phyloP scores from a whole-genome alignment of 2,797 vertebrate species.

The Enoplosus armatus region DNA sequence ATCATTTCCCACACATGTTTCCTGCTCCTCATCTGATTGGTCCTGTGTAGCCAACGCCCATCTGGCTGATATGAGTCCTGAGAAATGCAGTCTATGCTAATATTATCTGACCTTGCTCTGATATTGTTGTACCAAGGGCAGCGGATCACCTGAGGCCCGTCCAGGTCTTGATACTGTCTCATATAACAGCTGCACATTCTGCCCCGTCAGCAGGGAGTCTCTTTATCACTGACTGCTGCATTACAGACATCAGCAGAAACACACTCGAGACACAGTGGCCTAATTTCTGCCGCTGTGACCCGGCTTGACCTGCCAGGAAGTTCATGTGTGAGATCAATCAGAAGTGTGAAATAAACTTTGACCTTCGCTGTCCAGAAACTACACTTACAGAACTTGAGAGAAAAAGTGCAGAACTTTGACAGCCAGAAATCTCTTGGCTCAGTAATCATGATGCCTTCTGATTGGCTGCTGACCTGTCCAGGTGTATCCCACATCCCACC shows the following conservation, averaged over 20 bases:
- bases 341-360: not conserved
- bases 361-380: not conserved
- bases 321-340: not conserved
- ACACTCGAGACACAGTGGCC: conserved; percentile 39
- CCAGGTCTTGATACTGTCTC: conserved; percentile 26
- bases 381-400: not conserved
- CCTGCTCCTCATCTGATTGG: conserved; percentile 20
- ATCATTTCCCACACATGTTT: not conserved
- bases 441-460: not conserved
- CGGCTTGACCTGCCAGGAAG: not conserved
- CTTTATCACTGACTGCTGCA: not conserved
- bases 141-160: conserved; percentile 53
- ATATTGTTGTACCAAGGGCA: conserved; percentile 58
- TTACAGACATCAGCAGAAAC: conserved; percentile 52
- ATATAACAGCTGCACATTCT: conserved; percentile 47
- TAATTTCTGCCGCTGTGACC: conserved; percentile 20
- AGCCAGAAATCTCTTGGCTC: not conserved
- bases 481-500: not conserved
- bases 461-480: too few species aligned
- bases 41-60: conserved; percentile 9
- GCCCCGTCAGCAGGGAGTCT: conserved; percentile 68
- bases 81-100: conserved; percentile 6
- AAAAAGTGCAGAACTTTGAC: not conserved
- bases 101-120: conserved; percentile 35
- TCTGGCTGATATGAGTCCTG: not conserved